phyloP scores from a whole-genome alignment of 2,797 vertebrate species.

The Scyliorhinus canicula region DNA sequence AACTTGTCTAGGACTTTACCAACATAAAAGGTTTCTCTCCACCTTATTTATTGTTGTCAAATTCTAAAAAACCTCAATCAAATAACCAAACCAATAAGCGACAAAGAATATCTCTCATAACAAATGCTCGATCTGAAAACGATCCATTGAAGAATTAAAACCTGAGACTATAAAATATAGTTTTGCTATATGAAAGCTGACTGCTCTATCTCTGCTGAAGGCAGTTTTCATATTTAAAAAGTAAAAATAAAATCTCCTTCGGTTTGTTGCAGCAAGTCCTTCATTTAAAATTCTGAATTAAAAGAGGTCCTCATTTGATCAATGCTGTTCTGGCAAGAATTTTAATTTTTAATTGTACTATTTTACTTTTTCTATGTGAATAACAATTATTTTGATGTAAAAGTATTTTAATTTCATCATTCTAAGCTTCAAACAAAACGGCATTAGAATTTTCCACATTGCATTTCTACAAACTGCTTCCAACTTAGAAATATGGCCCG shows the following conservation, averaged over 20 bases:
- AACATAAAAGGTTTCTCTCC: no score
- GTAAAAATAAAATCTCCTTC: neutral
- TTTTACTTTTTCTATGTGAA: neutral
- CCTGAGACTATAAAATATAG: no score
- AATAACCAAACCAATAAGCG: neutral
- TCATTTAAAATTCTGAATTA: neutral
- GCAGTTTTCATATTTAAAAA: neutral
- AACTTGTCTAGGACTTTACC: no score
- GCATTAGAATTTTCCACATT: neutral
- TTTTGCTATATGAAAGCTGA: neutral
- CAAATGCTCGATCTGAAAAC: neutral
- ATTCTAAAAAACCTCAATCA: no score
- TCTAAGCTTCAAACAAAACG: neutral
- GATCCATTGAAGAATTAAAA: neutral
- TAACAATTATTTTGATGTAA: neutral
- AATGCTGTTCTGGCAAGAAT: neutral
- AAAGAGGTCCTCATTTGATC: neutral
- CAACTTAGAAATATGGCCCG: neutral
- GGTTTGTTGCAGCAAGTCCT: neutral
- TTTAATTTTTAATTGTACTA: neutral
- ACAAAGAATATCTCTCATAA: neutral
- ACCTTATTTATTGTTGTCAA: no score
- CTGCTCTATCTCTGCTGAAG: neutral
- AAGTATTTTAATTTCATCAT: neutral
- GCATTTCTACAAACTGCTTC: neutral